Evolutionary conservation across 2,888 invertebrate genomes (phyloP).

Genomic region (Scaptomyza caliginosa): DNA sequence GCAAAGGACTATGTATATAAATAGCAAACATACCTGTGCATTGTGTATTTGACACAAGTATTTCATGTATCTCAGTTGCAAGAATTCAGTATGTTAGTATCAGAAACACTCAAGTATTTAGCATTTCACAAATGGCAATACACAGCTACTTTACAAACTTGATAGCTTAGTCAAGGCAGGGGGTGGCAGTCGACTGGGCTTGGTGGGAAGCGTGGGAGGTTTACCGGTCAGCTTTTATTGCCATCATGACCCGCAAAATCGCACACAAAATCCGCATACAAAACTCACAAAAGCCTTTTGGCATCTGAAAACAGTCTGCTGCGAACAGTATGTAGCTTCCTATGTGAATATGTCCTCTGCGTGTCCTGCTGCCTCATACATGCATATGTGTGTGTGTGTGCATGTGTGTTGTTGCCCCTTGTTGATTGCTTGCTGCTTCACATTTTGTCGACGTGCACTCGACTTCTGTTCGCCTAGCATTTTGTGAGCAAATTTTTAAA

Average conservation of each 20-base stretch:
- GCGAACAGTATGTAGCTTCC: conserved; percentile 19
- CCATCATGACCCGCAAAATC: conserved; percentile 67
- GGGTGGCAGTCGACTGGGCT: not conserved
- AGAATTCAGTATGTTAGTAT: conserved; percentile 3
- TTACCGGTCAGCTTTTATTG: conserved; percentile 55
- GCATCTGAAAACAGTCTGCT: conserved; percentile 35
- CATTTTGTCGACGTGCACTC: conserved; percentile 8
- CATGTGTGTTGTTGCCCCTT: conserved; percentile 24
- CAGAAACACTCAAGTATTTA: conserved; percentile 32
- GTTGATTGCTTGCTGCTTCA: conserved; percentile 53
- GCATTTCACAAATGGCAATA: conserved; percentile 25
- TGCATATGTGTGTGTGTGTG: conserved; percentile 3
- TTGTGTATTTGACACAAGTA: not conserved
- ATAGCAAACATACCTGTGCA: not conserved
- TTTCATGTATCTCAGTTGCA: not conserved
- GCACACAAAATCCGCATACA: conserved; percentile 64
- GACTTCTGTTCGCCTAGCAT: conserved; percentile 72
- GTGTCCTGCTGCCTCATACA: conserved; percentile 31
- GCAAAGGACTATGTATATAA: not conserved
- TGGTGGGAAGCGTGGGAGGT: no score
- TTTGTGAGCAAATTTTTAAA: conserved; percentile 77
- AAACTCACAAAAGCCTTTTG: conserved; percentile 61
- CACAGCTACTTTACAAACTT: conserved; percentile 42
- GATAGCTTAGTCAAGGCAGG: conserved; percentile 14
- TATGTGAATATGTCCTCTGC: conserved; percentile 35